Percentiles rank a stretch among this genome's conserved stretches.
Evolutionary conservation across 2,797 vertebrate genomes (phyloP).

Genomic region (Leptoclinus maculatus): DNA sequence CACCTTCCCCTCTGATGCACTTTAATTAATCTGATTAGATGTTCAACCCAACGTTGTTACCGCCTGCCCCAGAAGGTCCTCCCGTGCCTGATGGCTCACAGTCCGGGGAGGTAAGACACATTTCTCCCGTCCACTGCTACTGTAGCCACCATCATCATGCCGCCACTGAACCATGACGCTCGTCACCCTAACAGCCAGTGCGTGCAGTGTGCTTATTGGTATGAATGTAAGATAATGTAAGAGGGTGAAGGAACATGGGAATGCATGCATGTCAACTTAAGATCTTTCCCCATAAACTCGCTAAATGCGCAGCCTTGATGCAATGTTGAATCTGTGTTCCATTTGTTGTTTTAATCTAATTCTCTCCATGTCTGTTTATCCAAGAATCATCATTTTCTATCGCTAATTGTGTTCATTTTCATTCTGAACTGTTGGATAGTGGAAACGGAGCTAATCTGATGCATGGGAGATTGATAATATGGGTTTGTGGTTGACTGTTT

Average conservation of each 20-base stretch:
- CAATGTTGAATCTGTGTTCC: constrained; percentile 43
- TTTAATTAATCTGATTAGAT: constrained; percentile 77
- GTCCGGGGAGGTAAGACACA: constrained; percentile 89
- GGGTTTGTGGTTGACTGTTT: constrained; percentile 81
- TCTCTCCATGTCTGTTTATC: constrained; percentile 36
- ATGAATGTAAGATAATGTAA: constrained; percentile 17
- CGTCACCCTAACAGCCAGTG: constrained; percentile 60
- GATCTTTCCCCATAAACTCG: constrained; percentile 56
- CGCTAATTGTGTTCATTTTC: constrained; percentile 38
- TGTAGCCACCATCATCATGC: constrained; percentile 35
- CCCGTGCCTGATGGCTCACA: constrained; percentile 81
- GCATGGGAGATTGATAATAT: constrained; percentile 84
- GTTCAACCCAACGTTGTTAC: constrained; percentile 83
- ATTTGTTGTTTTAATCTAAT: constrained; percentile 55
- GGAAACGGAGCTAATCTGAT: constrained; percentile 68
- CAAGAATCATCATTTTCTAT: constrained; percentile 47
- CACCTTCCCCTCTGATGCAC: neutral
- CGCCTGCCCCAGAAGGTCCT: constrained; percentile 85
- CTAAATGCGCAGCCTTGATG: constrained; percentile 34
- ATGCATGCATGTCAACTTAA: constrained; percentile 49
- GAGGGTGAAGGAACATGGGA: constrained; percentile 2
- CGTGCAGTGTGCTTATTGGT: constrained; percentile 39
- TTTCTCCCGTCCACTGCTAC: neutral
- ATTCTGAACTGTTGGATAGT: constrained; percentile 56
- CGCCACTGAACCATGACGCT: constrained; percentile 57